Conservation (phyloP, 2,113 vertebrate genomes). For the Myotis lucifugus region DNA sequence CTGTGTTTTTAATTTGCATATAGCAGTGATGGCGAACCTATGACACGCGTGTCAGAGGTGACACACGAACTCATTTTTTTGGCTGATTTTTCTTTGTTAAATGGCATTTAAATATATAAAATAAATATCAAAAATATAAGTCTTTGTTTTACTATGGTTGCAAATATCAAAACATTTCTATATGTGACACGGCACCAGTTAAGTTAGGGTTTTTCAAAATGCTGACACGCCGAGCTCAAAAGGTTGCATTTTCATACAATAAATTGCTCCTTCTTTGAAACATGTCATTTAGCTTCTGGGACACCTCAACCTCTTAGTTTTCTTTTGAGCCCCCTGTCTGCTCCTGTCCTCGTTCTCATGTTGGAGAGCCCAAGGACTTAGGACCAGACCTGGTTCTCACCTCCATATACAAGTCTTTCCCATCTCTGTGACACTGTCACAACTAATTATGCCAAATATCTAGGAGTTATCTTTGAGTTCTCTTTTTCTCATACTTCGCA, state of each 20-base stretch:
- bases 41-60: too few species aligned
- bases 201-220: too few species aligned
- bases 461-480: neutral
- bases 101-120: too few species aligned
- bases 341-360: neutral
- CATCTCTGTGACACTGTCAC: neutral
- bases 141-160: too few species aligned
- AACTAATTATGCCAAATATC: neutral
- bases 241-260: neutral
- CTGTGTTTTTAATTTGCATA: neutral
- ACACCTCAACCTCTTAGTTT: neutral
- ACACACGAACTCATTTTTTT: too few species aligned
- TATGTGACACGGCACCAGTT: too few species aligned
- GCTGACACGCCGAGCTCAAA: too few species aligned
- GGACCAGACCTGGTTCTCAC: neutral
- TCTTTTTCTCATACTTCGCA: neutral
- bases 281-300: neutral
- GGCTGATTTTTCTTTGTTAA: too few species aligned
- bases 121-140: too few species aligned
- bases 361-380: neutral
- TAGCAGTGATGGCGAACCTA: neutral
- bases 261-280: neutral
- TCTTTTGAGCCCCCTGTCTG: neutral
- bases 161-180: too few species aligned
- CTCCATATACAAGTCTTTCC: neutral